Base-by-base conservation (phyloP, 2,113 vertebrate species). In the Saguinus imperator region DNA sequence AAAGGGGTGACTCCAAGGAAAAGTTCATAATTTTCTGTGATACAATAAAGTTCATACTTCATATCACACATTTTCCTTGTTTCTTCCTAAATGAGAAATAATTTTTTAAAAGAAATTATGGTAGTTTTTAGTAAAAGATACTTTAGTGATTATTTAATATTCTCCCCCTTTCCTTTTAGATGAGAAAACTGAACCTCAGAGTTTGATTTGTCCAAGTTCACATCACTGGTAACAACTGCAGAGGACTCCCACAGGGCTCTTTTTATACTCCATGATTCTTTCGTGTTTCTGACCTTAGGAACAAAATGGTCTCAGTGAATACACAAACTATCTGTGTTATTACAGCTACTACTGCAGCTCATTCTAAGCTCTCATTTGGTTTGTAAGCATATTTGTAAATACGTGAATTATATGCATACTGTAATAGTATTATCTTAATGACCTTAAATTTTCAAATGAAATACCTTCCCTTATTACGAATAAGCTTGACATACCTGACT, bases 371-470 rank as follows among this genome's bases (percentile, higher is more conserved):
- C 81, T 75, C 43, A 81, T 77, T 94, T 76, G 29, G 4, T 79
- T 45, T 50, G 45, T 40, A 92, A 82, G 48, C 16, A 55, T 86
- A 91, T 91, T 93, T 93, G 12, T 77, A 89, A 77, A 77, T 73
- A 18, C 80, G 95, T 27, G 57, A 95, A 94, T 94, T 91, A 68
- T 80, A 96, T 87, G 14, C 52, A 80, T 55, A 80, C n/a, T 84
- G 0, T 48, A 86, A 75, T 2, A 88, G 18, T 75, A n/a, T 85
- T 84, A 94, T 89, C 58, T 55, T 70, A 52, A 68, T 70, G 16
- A 64, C 12, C 40, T 73, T 77, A 87, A 91, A 8, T 87, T 94
- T 87, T 87, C 3, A 86, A 86, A 52, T 92, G 35, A 87, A 97
- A 94, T 75, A 61, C 5, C 25, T 58, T 50, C 45, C 82, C 87